Evolutionary conservation across 2,888 invertebrate species (phyloP), one percentile per base, ranked within the genome.

Genomic region (Conomelus anceps): DNA sequence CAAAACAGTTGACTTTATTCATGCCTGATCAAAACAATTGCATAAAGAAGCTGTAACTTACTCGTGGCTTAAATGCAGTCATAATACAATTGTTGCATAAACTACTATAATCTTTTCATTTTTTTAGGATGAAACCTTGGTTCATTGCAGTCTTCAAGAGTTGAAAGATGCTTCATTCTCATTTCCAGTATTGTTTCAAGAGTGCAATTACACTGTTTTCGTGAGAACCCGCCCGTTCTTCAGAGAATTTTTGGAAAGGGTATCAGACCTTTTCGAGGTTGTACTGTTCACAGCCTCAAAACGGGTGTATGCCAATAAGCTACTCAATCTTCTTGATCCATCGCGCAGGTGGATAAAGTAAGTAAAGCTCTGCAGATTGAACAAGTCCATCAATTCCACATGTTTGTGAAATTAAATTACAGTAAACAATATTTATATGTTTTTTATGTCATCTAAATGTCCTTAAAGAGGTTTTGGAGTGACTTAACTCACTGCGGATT

Each of bases 261-360:
- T 98, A 84, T 97, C 98, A 0, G 95, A 96, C 9, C 93, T 96
- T 90, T 99, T 97, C 94, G 98, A 99, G 93, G 98, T 99, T 23
- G 98, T 98, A 89, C 94, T 99, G 89, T 99, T 99, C 94, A 99
- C 99, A 0, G 99, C 99, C 85, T 98, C 98, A 92, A 99, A 99
- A 94, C 95, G 98, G 88, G 98, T 99, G 86, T 99, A 99, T 93
- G 99, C 99, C 0, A 98, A 99, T 93, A 96, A 98, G 91, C 95
- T 99, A 91, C 95, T 99, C 92, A 98, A 99, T 94, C 94, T 99
- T 89, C 94, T 99, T 85, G 99, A 99, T 93, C 98, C 98, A 0
- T 95, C 97, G 41, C 94, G 98, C 85, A 96, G 96, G 91, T 96
- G 98, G 95, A 98, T 99, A 92, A 98, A 97, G 94, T 98, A 92